Evolutionary conservation across 2,113 vertebrate genomes (phyloP).

Genomic region (Mus spicilegus): DNA sequence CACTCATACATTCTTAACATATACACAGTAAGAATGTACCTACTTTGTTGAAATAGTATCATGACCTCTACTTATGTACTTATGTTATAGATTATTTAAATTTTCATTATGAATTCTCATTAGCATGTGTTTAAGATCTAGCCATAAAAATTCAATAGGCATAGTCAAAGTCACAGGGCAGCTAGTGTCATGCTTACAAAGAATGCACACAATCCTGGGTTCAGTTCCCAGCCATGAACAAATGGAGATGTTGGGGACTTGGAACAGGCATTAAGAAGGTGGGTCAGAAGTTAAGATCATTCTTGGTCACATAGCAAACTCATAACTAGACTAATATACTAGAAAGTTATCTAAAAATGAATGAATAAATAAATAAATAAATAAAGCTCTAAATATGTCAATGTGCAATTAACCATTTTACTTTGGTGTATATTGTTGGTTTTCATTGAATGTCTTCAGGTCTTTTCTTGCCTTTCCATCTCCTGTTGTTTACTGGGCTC

Average conservation of each 20-base stretch:
- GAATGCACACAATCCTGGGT: not conserved
- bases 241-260: not conserved
- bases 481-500: not conserved
- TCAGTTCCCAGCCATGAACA: not conserved
- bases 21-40: not conserved
- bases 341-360: not conserved
- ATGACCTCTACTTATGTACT: not conserved
- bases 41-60: not conserved
- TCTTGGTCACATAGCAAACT: too few relatives aligned
- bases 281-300: not conserved
- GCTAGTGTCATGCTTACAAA: not conserved
- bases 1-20: not conserved
- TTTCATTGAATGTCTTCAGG: not conserved
- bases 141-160: not conserved
- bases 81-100: not conserved
- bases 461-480: not conserved
- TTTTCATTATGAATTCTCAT: conserved; percentile 25
- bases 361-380: not conserved
- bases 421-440: not conserved
- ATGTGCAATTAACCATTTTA: not conserved
- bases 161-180: not conserved
- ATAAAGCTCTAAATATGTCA: not conserved
- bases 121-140: not conserved
- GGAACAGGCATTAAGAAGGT: not conserved
- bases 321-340: too few relatives aligned